Evolutionary conservation across 2,797 vertebrate genomes (phyloP).

Genomic region (Coendou prehensilis): DNA sequence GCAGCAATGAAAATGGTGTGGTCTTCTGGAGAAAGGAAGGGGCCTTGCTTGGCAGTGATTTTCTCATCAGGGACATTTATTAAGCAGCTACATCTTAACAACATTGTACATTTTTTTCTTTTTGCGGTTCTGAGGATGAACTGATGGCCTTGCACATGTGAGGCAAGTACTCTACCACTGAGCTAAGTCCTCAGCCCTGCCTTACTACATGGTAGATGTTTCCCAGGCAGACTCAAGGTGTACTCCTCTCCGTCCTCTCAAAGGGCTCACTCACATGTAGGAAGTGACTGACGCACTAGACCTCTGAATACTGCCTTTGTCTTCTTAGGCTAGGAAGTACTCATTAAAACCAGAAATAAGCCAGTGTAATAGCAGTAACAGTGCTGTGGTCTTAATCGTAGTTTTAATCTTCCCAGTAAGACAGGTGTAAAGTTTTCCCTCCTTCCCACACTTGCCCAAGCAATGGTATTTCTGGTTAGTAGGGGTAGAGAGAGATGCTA

Average conservation of each 20-base stretch:
- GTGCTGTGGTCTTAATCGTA: background rate
- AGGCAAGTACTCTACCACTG: background rate
- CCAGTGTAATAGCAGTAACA: background rate
- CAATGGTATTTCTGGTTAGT: background rate
- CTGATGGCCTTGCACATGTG: background rate
- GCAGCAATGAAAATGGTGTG: background rate
- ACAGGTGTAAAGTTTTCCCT: background rate
- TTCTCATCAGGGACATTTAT: slow-evolving; percentile 60
- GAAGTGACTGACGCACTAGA: background rate
- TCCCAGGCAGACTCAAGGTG: slow-evolving; percentile 37
- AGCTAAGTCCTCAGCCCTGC: background rate
- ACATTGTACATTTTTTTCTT: background rate
- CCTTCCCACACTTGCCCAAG: background rate
- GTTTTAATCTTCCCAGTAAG: background rate
- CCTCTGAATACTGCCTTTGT: background rate
- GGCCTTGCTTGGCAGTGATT: background rate
- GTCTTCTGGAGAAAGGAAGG: slow-evolving; percentile 35
- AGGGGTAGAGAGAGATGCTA: background rate
- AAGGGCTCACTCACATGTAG: background rate
- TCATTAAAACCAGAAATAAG: slow-evolving; percentile 46
- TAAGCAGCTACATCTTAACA: slow-evolving; percentile 59
- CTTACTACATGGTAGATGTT: background rate
- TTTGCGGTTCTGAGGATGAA: background rate
- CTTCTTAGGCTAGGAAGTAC: slow-evolving; percentile 9
- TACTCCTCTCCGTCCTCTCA: background rate